Evolutionary conservation across 2,797 vertebrate species (phyloP), one percentile per base, ranked within the genome.

Genomic region (Cynopterus sphinx): DNA sequence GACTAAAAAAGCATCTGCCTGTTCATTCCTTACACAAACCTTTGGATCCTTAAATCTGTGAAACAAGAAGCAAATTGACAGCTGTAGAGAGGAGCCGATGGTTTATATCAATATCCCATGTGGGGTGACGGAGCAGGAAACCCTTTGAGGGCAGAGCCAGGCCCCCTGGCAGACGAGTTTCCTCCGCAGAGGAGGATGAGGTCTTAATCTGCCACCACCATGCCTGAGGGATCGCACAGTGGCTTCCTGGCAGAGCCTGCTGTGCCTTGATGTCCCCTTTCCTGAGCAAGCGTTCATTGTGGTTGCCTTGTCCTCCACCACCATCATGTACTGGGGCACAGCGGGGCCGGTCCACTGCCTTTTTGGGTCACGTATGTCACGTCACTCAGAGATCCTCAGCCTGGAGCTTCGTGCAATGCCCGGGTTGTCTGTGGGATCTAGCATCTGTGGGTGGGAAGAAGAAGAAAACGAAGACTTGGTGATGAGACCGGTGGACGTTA

Each of bases 1-100:
- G 43, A 61, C n/a, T 75, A 24, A 63, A 82, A 53, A 63, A 17
- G n/a, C 11, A 46, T 91, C 41, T 89, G n/a, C 21, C 22, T 81
- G 6, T 21, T 79, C 68, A 94, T 49, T 87, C 55, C 59, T 70
- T 36, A 24, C 21, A 10, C 53, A 87, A 41, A 53, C 5, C 9
- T 36, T 51, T 87, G 26, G 9, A 22, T 79, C 73, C 73, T 75
- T 41, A 46, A 71, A 49, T 49, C 49, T 31, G 31, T 12, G 81
- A 70, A 43, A 43, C n/a, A 74, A 39, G 41, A 79, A 43, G n/a
- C 19, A 33, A 57, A 33, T 9, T 65, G 36, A 73, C 85, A 41
- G 57, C 13, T 1, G 0, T 59, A 3, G 4, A 13, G 11, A 59
- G 55, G 26, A 21, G 22, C 31, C 87, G 39, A 70, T 33, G 51